Evolutionary conservation across 2,888 invertebrate genomes (phyloP), one percentile per base, ranked within the genome.

Genomic region (Stramonita haemastoma): DNA sequence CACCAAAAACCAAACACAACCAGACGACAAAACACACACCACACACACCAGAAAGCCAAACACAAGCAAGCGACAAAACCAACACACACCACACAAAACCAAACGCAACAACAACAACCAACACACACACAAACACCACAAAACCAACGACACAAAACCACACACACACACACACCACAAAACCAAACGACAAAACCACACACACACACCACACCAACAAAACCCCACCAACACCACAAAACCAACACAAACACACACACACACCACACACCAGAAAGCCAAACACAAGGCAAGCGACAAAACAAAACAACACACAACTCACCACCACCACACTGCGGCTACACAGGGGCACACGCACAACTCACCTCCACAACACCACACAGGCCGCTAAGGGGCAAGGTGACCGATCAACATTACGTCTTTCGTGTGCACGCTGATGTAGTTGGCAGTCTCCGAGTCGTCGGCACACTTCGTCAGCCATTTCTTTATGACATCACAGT

Each of bases 401-500:
- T n/a, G 89, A 91, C 34, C 4, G 32, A 46, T n/a, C 15, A 81
- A 84, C 93, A 96, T 96, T 95, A 97, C 97, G 96, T 98, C 98
- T 97, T 98, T 98, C 95, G 99, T 99, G 96, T 99, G 98, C 94
- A 99, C 99, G 96, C 98, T 99, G 94, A 99, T 99, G 96, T 99
- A 99, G 96, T 99, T 99, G 87, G 99, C 99, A 87, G 99, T 99
- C 97, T 99, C 99, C 91, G 99, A 99, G 96, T 99, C 99, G 96
- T 99, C 99, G 88, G 99, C 99, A 96, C 99, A 99, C 96, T 99
- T 99, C n/a, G 99, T 99, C 91, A 99, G 97, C 99, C 99, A 99
- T 94, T 98, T 98, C 95, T 98, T 98, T 93, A 99, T 99, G 70
- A 98, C 98, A 91, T 97, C 97, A 96, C 99, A 99, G 96, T 99